phyloP scores from a whole-genome alignment of 2,797 vertebrate genomes.

The Valencia hispanica region DNA sequence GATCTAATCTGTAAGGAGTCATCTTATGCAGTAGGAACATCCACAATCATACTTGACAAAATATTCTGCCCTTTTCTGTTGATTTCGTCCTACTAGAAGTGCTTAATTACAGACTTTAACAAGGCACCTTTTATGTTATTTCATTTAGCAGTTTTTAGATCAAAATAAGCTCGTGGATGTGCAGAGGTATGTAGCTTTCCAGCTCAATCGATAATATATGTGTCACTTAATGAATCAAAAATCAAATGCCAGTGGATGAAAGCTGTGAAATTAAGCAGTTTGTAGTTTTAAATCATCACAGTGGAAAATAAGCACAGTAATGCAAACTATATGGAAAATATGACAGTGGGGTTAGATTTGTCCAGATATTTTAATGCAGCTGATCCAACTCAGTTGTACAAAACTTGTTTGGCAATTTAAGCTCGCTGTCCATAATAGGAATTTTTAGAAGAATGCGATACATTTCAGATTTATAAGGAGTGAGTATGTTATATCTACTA shows the following conservation, averaged over 20 bases:
- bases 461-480: neutral
- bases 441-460: neutral
- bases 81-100: neutral
- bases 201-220: neutral
- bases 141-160: neutral
- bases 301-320: neutral
- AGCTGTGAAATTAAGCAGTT: neutral
- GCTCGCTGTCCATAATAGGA: neutral
- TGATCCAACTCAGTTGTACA: neutral
- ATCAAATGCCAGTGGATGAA: neutral
- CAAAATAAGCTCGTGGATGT: neutral
- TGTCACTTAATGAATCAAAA: neutral
- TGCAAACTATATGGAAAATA: neutral
- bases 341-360: constrained; percentile 1
- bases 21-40: neutral
- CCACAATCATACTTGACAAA: neutral
- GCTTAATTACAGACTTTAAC: neutral
- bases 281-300: neutral
- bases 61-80: neutral
- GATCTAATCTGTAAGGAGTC: neutral
- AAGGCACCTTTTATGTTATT: neutral
- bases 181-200: neutral
- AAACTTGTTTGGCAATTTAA: neutral
- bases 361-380: neutral
- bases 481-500: neutral